Evolutionary conservation across 2,113 vertebrate species (phyloP), one percentile per base, ranked within the genome.

Genomic region (Hydropotes inermis): DNA sequence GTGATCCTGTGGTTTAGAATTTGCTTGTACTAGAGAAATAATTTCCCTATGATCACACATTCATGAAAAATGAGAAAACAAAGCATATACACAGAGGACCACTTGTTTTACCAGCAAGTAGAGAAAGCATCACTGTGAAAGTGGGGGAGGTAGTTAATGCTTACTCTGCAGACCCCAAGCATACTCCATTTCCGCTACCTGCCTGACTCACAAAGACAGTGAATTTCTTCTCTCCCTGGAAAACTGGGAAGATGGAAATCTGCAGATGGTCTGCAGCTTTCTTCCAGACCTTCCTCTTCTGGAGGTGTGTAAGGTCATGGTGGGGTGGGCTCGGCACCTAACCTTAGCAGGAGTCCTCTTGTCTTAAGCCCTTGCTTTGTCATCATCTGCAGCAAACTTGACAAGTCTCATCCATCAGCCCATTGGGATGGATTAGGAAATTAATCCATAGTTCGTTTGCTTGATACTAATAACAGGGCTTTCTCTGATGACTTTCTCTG

Each of bases 51-150:
- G 33, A 27, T 84, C n/a, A 39, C 64, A 84, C 94, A 87, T 87
- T 54, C 91, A 93, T 7, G 7, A 70, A 90, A 95, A 58, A 13
- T 93, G 45, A 95, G 87, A 89, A 97, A 96, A 94, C 43, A 97
- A 92, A 98, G 83, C 94, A 88, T 28, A 70, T 25, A 67, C 93
- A 82, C 78, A 83, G 47, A 85, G 55, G 92, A 91, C 39, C 27
- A 33, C 36, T 58, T 84, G 60, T 61, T 97, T 91, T 64, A 91
- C 60, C 79, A 94, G 91, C 87, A 84, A 94, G 58, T 64, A 27
- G 70, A 74, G 55, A 90, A 82, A n/a, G 39, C 15, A 11, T 83
- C 88, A 19, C 79, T 96, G 81, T 52, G 55, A n/a, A 89, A 89
- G 81, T 25, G 15, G 94, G 86, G 57, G 61, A 9, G 27, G 13